Percentiles rank a stretch among this genome's conserved stretches.
Evolutionary conservation across 2,113 vertebrate species (phyloP).

Genomic region (Strigops habroptila): DNA sequence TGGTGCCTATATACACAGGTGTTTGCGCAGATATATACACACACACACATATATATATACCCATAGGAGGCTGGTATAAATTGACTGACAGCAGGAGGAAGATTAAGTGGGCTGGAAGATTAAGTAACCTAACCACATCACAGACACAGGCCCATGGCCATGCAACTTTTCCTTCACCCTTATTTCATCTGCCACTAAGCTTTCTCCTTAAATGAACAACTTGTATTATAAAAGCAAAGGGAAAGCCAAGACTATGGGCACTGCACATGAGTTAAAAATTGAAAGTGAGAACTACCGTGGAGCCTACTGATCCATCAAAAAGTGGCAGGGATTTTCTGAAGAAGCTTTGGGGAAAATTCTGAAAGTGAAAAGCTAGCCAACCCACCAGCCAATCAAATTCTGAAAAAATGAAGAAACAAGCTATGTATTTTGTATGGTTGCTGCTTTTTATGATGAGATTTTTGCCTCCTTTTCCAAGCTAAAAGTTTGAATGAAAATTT

Average conservation of each 20-base stretch:
- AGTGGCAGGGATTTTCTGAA: neutral
- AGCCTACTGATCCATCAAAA: neutral
- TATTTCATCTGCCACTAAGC: neutral
- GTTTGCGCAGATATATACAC: neutral
- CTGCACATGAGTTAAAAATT: neutral
- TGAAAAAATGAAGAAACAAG: neutral
- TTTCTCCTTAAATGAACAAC: neutral
- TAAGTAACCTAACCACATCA: neutral
- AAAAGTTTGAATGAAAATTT: neutral
- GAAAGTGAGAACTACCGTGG: neutral
- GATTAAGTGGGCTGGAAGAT: neutral
- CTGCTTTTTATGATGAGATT: neutral
- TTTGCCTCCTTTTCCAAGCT: neutral
- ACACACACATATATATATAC: rapidly evolving
- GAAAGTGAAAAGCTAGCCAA: neutral
- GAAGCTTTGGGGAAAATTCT: neutral
- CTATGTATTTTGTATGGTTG: neutral
- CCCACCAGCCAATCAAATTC: neutral
- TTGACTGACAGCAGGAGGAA: neutral
- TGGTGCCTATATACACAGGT: neutral
- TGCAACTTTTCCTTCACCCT: neutral
- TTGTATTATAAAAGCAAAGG: neutral
- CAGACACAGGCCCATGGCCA: rapidly evolving
- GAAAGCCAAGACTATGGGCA: neutral
- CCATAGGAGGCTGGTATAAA: neutral